Percentiles rank a stretch among this genome's conserved stretches.
These are phyloP conservation scores for Hartigia nigra DNA, from an alignment of 2,888 invertebrate genomes.

Conservation along the genomic window DNA sequence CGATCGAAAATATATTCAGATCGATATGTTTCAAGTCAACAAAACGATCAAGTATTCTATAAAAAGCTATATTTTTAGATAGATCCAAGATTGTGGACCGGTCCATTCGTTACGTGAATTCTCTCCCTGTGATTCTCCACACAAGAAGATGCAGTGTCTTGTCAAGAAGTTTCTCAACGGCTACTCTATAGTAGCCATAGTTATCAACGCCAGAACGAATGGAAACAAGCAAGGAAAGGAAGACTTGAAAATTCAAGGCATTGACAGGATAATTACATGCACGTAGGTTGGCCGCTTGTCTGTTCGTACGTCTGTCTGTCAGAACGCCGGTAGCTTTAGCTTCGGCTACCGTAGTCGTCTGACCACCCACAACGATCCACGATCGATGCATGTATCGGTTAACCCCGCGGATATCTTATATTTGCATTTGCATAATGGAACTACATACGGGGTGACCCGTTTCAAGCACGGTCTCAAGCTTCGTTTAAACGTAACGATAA, in stretches of 20 bases:
- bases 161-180: background rate
- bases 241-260: conserved; percentile 30
- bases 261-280: conserved; percentile 57
- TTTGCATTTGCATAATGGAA: conserved; percentile 33
- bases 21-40: too few species aligned
- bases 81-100: background rate
- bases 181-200: background rate
- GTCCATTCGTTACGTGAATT: background rate
- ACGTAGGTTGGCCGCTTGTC: conserved; percentile 36
- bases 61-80: background rate
- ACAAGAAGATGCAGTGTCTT: background rate
- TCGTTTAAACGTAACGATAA: conserved; percentile 26
- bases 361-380: conserved; percentile 34
- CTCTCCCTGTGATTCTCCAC: background rate
- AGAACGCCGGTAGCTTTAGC: conserved; percentile 22
- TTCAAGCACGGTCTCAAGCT: conserved; percentile 16
- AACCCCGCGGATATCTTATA: conserved; percentile 14
- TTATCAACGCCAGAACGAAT: background rate
- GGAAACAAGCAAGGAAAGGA: background rate
- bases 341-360: conserved; percentile 19
- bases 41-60: too few species aligned
- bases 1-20: too few species aligned
- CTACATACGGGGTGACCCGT: conserved; percentile 22
- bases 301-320: conserved; percentile 31
- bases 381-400: conserved; percentile 22